Evolutionary conservation across 2,888 invertebrate species (phyloP).

Genomic region (Aromia moschata): DNA sequence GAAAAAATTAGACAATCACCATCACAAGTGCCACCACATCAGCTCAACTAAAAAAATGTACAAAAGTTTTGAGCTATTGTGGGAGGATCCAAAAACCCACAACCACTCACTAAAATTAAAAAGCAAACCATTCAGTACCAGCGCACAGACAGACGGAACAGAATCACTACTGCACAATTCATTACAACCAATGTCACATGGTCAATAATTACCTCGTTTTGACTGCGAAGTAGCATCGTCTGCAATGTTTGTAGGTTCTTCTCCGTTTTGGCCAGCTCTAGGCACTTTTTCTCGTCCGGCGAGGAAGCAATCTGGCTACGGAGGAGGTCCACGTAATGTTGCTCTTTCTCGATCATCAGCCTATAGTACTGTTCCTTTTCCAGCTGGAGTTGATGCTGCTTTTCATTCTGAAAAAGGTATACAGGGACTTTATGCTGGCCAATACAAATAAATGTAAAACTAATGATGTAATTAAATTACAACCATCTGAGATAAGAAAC

Average conservation of each 20-base stretch:
- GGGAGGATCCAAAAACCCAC: constrained; percentile 20
- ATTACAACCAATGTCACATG: constrained; percentile 17
- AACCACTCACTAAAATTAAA: constrained; percentile 28
- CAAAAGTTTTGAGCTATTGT: constrained; percentile 25
- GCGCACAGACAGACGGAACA: constrained; percentile 34
- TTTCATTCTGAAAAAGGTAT: constrained; percentile 79
- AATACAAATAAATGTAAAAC: too few relatives aligned
- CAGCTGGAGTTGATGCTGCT: constrained; percentile 83
- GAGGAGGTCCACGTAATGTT: constrained; percentile 81
- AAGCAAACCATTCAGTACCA: constrained; percentile 38
- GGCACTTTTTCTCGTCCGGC: constrained; percentile 62
- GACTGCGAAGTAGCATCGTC: constrained; percentile 64
- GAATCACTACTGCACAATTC: constrained; percentile 29
- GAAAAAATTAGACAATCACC: constrained; percentile 46
- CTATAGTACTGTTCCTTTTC: constrained; percentile 86
- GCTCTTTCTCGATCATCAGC: constrained; percentile 90
- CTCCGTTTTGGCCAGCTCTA: constrained; percentile 69
- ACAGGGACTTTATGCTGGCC: too few relatives aligned
- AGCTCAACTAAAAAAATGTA: constrained; percentile 36
- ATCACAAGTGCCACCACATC: constrained; percentile 42
- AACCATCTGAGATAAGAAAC: too few relatives aligned
- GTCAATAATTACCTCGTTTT: constrained; percentile 54
- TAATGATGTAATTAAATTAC: too few relatives aligned
- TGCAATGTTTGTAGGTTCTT: constrained; percentile 70
- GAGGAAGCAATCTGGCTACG: constrained; percentile 71